Evolutionary conservation across 2,113 vertebrate genomes (phyloP).

Genomic region (Melanostigma gelatinosum): DNA sequence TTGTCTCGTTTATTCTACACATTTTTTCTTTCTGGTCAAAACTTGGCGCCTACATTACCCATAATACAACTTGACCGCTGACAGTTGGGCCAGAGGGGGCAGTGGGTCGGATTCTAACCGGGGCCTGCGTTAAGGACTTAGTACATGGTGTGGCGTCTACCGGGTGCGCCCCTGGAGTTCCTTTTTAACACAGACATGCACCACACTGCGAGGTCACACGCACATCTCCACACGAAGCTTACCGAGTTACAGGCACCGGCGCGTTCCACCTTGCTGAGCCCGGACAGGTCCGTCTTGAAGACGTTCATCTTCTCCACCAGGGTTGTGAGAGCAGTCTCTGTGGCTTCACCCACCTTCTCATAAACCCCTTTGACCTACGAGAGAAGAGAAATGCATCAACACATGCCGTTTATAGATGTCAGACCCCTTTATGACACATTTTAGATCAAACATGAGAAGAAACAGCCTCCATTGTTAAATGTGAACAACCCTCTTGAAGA

Average conservation of each 20-base stretch:
- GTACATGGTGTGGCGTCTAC: too few species aligned
- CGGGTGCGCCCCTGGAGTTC: too few species aligned
- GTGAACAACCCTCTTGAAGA: conserved; percentile 6
- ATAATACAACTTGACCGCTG: background rate
- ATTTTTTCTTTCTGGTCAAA: background rate
- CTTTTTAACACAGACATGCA: background rate
- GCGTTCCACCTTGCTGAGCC: conserved; percentile 90
- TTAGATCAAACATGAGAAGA: background rate
- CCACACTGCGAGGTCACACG: background rate
- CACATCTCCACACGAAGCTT: conserved; percentile 49
- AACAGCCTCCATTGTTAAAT: background rate
- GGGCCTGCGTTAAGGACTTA: too few species aligned
- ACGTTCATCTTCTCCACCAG: conserved; percentile 99
- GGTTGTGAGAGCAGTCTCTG: conserved; percentile 94
- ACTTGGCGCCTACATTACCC: background rate
- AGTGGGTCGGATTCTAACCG: too few species aligned
- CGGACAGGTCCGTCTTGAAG: conserved; percentile 88
- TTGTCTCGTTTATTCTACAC: background rate
- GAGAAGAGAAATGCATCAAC: conserved; percentile 15
- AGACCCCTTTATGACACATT: background rate
- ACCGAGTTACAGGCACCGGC: conserved; percentile 92
- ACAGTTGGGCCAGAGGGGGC: background rate
- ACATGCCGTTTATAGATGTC: background rate
- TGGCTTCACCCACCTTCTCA: conserved; percentile 98
- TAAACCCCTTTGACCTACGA: conserved; percentile 92